Conservation (phyloP, 2,888 invertebrate genomes). For the Celastrina argiolus region DNA sequence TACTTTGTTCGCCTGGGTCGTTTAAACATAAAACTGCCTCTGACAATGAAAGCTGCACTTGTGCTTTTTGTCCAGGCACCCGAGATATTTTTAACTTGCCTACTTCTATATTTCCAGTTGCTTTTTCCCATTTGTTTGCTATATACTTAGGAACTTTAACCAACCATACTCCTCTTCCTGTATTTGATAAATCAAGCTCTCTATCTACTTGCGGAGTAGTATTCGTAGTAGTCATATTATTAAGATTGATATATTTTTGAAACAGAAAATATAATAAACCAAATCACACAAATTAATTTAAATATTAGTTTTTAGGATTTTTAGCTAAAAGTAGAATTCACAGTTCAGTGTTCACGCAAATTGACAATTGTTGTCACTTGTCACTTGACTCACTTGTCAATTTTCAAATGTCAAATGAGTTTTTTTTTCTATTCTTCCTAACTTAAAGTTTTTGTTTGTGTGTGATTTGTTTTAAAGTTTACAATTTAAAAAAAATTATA, state of each 20-base stretch:
- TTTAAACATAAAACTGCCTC: constrained; percentile 87
- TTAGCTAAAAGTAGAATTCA: too few relatives aligned
- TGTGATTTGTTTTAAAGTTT: too few relatives aligned
- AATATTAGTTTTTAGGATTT: too few relatives aligned
- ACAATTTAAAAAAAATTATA: too few relatives aligned
- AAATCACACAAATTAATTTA: not conserved
- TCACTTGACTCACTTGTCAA: too few relatives aligned
- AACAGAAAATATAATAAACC: not conserved
- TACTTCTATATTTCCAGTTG: constrained; percentile 93
- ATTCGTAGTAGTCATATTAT: constrained; percentile 47
- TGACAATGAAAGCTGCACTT: constrained; percentile 91
- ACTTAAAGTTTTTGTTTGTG: too few relatives aligned
- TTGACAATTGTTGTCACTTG: not conserved
- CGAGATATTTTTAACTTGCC: constrained; percentile 94
- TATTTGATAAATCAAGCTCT: constrained; percentile 92
- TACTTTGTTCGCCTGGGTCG: constrained; percentile 86
- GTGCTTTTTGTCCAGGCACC: constrained; percentile 87
- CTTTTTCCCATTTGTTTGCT: constrained; percentile 95
- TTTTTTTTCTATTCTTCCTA: too few relatives aligned
- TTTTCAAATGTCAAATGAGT: too few relatives aligned
- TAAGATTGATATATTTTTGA: too few relatives aligned
- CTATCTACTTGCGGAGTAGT: constrained; percentile 80
- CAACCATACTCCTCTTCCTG: constrained; percentile 95
- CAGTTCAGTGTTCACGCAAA: not conserved
- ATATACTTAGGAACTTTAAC: constrained; percentile 98